Evolutionary conservation across 1,140 invertebrate genomes (phyloP).

Genomic region (Drosophila bocqueti): DNA sequence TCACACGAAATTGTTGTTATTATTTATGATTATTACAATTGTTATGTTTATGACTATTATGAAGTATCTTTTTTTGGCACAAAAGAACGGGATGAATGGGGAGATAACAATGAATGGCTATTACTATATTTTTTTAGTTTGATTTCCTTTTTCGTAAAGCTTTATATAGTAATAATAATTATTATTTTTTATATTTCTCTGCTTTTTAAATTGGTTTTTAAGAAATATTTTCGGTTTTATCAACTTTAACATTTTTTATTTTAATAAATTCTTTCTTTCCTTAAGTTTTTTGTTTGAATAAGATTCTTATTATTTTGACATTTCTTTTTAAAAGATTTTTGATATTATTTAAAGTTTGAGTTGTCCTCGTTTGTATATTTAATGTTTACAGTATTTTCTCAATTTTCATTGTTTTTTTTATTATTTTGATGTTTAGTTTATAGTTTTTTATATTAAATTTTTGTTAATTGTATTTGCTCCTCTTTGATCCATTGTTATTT

Average conservation of each 20-base stretch:
- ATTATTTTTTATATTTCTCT: background rate
- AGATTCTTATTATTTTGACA: background rate
- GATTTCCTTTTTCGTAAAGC: background rate
- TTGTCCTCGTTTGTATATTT: background rate
- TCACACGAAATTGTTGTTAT: constrained; percentile 56
- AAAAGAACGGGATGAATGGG: constrained; percentile 64
- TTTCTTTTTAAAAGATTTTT: background rate
- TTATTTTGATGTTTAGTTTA: background rate
- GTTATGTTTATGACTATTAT: constrained; percentile 33
- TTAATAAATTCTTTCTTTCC: background rate
- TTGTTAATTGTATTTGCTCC: background rate
- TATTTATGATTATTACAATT: constrained; percentile 53
- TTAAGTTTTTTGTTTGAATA: background rate
- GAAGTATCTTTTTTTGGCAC: constrained; percentile 23
- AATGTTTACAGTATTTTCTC: background rate
- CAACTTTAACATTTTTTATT: background rate
- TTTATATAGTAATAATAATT: constrained; percentile 7
- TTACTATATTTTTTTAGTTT: constrained; percentile 6
- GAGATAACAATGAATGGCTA: constrained; percentile 42
- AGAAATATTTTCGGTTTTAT: background rate
- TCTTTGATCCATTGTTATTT: constrained; percentile 8
- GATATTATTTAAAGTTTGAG: background rate
- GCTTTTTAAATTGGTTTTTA: background rate
- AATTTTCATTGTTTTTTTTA: background rate
- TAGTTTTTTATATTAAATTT: background rate